Conservation (phyloP, 2,113 vertebrate species). For the Abramis brama region DNA sequence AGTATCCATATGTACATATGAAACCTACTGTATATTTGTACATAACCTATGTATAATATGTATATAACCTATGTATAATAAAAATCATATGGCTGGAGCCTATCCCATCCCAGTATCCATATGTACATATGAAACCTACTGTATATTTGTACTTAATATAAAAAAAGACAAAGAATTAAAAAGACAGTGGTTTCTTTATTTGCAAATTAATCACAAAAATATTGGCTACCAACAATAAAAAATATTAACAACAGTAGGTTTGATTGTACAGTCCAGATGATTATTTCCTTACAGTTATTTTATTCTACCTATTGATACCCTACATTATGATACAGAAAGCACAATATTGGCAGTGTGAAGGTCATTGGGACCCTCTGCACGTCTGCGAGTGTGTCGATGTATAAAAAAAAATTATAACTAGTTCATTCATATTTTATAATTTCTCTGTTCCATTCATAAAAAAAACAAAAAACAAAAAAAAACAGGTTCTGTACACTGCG, state of each 20-base stretch:
- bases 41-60: too few species aligned
- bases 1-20: too few species aligned
- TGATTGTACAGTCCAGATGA: constrained; percentile 68
- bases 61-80: too few species aligned
- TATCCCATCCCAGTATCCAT: too few species aligned
- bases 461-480: neutral
- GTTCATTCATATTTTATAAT: constrained; percentile 12
- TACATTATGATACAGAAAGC: constrained; percentile 65
- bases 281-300: constrained; percentile 61
- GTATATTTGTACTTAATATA: neutral
- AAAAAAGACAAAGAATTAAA: constrained; percentile 44
- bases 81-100: too few species aligned
- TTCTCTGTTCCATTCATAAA: constrained; percentile 13
- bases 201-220: constrained; percentile 71
- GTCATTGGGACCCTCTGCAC: constrained; percentile 46
- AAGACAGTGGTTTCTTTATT: constrained; percentile 69
- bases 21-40: too few species aligned
- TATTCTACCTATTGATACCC: constrained; percentile 57
- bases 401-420: constrained; percentile 14
- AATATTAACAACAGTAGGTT: constrained; percentile 66
- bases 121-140: too few species aligned
- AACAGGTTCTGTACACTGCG: constrained; percentile 20
- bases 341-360: constrained; percentile 63
- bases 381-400: constrained; percentile 14
- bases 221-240: constrained; percentile 69